phyloP scores from a whole-genome alignment of 2,888 invertebrate species.

The Iselma pallidipennis region DNA sequence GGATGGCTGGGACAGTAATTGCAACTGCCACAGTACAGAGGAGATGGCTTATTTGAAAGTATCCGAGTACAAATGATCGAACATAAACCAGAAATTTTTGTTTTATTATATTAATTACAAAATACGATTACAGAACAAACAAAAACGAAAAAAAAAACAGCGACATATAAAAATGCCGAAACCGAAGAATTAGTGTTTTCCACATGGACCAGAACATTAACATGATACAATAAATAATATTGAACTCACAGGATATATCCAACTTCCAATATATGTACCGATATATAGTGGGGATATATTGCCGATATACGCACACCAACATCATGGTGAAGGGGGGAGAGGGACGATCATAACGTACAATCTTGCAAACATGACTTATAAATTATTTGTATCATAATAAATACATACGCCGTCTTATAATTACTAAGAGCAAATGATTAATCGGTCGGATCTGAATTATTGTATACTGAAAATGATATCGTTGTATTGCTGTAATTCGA shows the following conservation, averaged over 20 bases:
- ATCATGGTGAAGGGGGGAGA: slow-evolving; percentile 31
- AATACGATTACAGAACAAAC: slow-evolving; percentile 37
- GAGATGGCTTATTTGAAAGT: no score
- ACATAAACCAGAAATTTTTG: slow-evolving; percentile 33
- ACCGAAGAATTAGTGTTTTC: slow-evolving; percentile 45
- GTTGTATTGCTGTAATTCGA: slow-evolving; percentile 14
- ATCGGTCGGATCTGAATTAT: slow-evolving; percentile 40
- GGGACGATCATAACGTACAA: slow-evolving; percentile 28
- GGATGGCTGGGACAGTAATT: no score
- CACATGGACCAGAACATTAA: slow-evolving; percentile 44
- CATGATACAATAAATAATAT: slow-evolving; percentile 46
- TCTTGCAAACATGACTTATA: slow-evolving; percentile 41
- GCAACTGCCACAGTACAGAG: no score
- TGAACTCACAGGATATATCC: slow-evolving; percentile 36
- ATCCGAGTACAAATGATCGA: slow-evolving; percentile 27
- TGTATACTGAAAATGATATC: slow-evolving; percentile 27
- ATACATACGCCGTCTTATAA: slow-evolving; percentile 40
- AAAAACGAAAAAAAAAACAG: slow-evolving; percentile 36
- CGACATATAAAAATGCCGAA: slow-evolving; percentile 29
- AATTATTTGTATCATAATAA: slow-evolving; percentile 44
- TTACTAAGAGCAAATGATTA: slow-evolving; percentile 41
- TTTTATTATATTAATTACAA: slow-evolving; percentile 40
- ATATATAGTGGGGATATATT: slow-evolving; percentile 26
- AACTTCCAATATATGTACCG: slow-evolving; percentile 20
- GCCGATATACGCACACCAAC: slow-evolving; percentile 30